phyloP scores from a whole-genome alignment of 2,797 vertebrate species.

The Pteropus rufus region DNA sequence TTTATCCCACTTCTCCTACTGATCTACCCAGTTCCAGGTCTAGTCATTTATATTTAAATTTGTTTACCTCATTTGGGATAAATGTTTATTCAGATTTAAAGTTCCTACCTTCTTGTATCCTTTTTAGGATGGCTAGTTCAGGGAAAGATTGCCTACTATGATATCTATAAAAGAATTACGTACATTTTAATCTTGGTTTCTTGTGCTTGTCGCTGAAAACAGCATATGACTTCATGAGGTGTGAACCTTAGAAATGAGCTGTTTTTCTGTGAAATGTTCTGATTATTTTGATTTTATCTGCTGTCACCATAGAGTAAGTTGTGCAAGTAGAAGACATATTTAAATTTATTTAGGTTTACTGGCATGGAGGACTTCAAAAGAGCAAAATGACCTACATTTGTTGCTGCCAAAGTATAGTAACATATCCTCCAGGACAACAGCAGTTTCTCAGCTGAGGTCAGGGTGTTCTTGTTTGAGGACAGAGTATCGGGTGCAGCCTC shows the following conservation, averaged over 20 bases:
- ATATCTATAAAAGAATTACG: neutral
- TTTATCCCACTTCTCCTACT: neutral
- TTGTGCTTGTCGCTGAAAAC: neutral
- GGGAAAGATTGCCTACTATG: neutral
- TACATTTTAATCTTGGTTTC: neutral
- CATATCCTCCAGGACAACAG: neutral
- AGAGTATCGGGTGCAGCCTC: neutral
- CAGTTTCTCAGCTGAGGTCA: neutral
- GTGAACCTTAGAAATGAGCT: neutral
- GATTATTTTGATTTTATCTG: neutral
- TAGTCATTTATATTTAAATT: neutral
- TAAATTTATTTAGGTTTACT: neutral
- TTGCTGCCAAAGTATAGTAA: neutral
- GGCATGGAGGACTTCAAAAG: neutral
- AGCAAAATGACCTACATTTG: neutral
- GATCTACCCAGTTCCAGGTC: neutral
- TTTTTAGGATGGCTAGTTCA: neutral
- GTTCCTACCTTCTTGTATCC: neutral
- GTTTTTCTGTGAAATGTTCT: neutral
- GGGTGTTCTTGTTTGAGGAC: neutral
- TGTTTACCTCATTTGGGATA: neutral
- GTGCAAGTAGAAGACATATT: neutral
- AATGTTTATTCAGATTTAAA: neutral
- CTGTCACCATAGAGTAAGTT: neutral
- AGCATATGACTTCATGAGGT: neutral